phyloP scores from a whole-genome alignment of 2,797 vertebrate species.

The Taenioides sp. region DNA sequence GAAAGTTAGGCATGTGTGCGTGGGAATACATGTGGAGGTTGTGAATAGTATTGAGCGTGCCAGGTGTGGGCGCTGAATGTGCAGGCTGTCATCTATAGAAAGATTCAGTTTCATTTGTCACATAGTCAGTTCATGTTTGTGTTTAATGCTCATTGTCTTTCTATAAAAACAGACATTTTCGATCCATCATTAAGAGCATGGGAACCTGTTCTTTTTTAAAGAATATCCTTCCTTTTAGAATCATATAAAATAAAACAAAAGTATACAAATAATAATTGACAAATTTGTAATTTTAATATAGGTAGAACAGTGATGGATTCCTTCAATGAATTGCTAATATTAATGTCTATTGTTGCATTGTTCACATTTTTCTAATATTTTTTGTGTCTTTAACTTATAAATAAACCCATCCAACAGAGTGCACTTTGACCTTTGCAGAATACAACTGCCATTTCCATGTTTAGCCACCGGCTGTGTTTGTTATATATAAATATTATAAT shows the following conservation, averaged over 20 bases:
- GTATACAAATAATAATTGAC: too few relatives aligned
- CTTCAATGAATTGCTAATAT: too few relatives aligned
- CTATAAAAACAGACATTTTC: constrained; percentile 15
- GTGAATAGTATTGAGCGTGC: constrained; percentile 55
- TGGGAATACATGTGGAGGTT: constrained; percentile 61
- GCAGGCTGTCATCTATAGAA: constrained; percentile 28
- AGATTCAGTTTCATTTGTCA: constrained; percentile 49
- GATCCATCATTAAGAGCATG: too few relatives aligned
- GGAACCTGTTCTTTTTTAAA: too few relatives aligned
- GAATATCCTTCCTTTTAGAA: too few relatives aligned
- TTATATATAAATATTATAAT: too few relatives aligned
- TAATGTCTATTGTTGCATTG: too few relatives aligned
- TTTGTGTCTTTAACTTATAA: too few relatives aligned
- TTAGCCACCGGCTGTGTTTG: neutral
- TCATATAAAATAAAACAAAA: too few relatives aligned
- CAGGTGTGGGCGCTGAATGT: constrained; percentile 50
- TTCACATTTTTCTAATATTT: too few relatives aligned
- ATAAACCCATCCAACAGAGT: neutral
- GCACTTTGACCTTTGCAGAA: neutral
- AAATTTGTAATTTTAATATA: too few relatives aligned
- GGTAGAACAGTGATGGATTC: too few relatives aligned
- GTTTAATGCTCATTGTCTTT: constrained; percentile 12
- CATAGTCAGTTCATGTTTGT: constrained; percentile 41
- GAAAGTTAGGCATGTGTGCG: constrained; percentile 49
- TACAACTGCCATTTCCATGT: neutral